A percentile compares a stretch with the other conserved stretches of the same genome.
Conservation (phyloP, 2,888 invertebrate species). For the Hyppa rectilinea region DNA sequence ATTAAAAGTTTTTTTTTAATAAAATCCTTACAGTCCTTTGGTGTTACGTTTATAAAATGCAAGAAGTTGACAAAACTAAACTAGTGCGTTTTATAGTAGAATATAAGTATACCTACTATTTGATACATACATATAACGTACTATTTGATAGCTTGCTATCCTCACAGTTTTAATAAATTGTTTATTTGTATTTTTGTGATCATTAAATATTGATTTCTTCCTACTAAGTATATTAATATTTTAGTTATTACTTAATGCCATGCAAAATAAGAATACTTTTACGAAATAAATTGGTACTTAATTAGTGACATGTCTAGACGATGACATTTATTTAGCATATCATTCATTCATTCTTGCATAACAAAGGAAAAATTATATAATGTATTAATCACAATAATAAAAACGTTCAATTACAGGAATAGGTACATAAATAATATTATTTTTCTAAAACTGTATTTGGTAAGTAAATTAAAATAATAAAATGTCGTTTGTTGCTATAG, state of each 20-base stretch:
- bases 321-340: no score
- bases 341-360: no score
- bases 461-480: not conserved
- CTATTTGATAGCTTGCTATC: not conserved
- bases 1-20: not conserved
- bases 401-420: no score
- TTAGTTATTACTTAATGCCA: not conserved
- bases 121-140: not conserved
- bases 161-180: not conserved
- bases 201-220: not conserved
- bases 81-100: not conserved
- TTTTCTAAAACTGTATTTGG: not conserved
- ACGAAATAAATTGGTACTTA: not conserved
- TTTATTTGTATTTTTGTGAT: not conserved
- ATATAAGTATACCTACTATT: not conserved
- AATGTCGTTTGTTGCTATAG: conserved; percentile 2
- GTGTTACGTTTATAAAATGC: not conserved
- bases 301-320: not conserved
- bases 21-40: not conserved
- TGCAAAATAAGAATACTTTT: not conserved
- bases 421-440: no score
- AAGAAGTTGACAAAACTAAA: not conserved
- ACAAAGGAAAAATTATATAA: no score
- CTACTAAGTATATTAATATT: no score
- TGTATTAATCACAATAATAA: no score